phyloP scores from a whole-genome alignment of 2,113 vertebrate species.

The Australoheros scitulus region DNA sequence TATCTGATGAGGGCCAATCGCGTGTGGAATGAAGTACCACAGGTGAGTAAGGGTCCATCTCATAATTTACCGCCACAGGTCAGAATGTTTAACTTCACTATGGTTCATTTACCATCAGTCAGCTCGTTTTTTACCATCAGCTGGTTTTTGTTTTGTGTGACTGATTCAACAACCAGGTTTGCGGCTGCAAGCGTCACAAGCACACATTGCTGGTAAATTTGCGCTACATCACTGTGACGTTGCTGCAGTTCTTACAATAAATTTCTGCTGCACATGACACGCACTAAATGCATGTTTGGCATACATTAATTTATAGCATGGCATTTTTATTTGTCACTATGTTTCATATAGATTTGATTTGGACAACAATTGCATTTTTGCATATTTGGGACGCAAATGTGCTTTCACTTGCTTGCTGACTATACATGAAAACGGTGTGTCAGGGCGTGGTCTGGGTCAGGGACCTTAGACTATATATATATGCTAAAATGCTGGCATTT shows the following conservation, averaged over 20 bases:
- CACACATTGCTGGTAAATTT: background rate
- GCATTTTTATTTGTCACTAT: too few relatives aligned
- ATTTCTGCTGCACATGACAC: too few relatives aligned
- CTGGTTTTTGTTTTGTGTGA: background rate
- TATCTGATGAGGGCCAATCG: background rate
- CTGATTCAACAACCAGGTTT: background rate
- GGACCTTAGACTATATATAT: background rate
- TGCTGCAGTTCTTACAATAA: too few relatives aligned
- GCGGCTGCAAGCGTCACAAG: background rate
- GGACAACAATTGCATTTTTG: too few relatives aligned
- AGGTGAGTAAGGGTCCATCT: background rate
- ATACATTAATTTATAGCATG: too few relatives aligned
- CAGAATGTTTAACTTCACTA: background rate
- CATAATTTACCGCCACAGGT: background rate
- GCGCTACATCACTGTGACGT: background rate
- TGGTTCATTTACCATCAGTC: background rate
- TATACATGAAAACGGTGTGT: background rate
- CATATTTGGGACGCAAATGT: background rate
- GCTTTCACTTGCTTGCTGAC: background rate
- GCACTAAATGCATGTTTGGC: too few relatives aligned
- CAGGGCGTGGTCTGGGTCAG: background rate
- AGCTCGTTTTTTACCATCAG: background rate
- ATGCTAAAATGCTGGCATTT: background rate
- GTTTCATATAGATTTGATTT: background rate
- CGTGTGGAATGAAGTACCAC: background rate